A percentile compares a stretch with the other conserved stretches of the same genome.
Evolutionary conservation across 2,797 vertebrate genomes (phyloP).

Genomic region (Sciurus carolinensis): DNA sequence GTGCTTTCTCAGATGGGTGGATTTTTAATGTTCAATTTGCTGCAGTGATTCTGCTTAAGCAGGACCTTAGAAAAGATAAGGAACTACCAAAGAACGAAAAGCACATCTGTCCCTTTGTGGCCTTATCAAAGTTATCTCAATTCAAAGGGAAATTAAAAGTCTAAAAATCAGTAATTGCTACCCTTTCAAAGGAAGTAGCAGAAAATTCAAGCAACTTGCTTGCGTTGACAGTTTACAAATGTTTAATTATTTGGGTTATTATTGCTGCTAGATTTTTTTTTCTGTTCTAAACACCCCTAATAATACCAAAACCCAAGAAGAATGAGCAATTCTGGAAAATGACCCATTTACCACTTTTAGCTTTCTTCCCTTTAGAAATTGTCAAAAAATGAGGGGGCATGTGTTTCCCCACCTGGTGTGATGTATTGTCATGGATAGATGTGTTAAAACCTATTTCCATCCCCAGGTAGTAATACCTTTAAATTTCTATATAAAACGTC

Average conservation of each 20-base stretch:
- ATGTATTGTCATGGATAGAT: not conserved
- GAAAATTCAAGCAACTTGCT: not conserved
- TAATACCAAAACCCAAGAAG: not conserved
- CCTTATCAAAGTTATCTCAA: not conserved
- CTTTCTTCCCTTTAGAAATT: not conserved
- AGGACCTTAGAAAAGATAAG: conserved; percentile 36
- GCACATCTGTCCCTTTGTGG: not conserved
- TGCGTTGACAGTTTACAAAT: not conserved
- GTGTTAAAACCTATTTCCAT: not conserved
- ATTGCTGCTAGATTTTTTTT: not conserved
- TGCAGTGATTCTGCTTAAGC: conserved; percentile 5
- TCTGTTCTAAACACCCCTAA: not conserved
- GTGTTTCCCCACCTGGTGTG: not conserved
- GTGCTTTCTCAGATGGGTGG: conserved; percentile 8
- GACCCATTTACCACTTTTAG: not conserved
- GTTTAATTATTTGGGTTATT: not conserved
- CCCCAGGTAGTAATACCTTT: not conserved
- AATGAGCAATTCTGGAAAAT: not conserved
- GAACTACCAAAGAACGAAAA: conserved; percentile 38
- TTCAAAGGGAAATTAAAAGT: not conserved
- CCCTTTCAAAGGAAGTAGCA: conserved; percentile 32
- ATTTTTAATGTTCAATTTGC: conserved; percentile 36
- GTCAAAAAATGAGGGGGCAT: not conserved
- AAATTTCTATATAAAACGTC: not conserved
- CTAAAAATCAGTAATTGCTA: not conserved